phyloP scores from a whole-genome alignment of 92 coral and sea anemone genomes.

The Zoanthus gigantus region DNA sequence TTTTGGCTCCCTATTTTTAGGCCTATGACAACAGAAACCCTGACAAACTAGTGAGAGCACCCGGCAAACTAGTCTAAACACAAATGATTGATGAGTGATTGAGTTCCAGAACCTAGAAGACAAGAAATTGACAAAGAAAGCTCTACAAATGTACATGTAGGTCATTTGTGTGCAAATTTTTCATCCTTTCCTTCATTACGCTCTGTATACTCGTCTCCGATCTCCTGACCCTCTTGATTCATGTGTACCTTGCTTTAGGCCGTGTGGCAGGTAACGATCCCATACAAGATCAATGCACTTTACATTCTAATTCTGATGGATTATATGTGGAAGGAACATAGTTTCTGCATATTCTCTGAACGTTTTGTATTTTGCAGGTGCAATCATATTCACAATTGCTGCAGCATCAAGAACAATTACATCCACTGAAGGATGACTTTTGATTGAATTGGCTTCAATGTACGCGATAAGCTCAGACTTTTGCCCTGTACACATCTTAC shows the following conservation, averaged over 20 bases:
- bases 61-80: neutral
- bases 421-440: conserved; percentile 57
- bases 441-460: conserved; percentile 40
- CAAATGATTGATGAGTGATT: neutral
- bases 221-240: neutral
- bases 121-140: neutral
- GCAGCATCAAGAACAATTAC: conserved; percentile 60
- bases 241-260: neutral
- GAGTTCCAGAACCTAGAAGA: neutral
- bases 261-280: neutral
- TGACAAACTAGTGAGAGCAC: neutral
- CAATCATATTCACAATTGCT: conserved; percentile 54
- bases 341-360: conserved; percentile 58
- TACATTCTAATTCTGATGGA: neutral
- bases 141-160: neutral
- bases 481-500: neutral
- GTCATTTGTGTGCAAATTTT: neutral
- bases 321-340: conserved; percentile 44
- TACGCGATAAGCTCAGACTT: conserved; percentile 40
- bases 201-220: neutral
- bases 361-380: conserved; percentile 63
- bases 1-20: neutral
- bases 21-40: conserved; percentile 4
- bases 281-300: neutral
- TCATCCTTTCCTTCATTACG: neutral